Percentiles rank a stretch among this genome's conserved stretches.
Evolutionary conservation across 2,888 invertebrate genomes (phyloP).

Genomic region (Schizotus pectinicornis): DNA sequence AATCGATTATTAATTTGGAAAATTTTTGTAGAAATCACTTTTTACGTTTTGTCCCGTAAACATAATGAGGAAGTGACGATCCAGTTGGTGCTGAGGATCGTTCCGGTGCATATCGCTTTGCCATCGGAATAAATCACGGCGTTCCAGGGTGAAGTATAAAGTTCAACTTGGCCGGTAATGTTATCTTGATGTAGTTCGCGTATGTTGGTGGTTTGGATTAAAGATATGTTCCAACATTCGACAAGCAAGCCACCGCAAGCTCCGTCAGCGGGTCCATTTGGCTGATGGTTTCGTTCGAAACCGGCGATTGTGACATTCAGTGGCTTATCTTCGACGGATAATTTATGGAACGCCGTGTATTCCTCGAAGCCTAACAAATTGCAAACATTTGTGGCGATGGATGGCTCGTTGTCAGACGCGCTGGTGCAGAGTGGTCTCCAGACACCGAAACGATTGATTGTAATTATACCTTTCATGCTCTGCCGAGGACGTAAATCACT

Average conservation of each 20-base stretch:
- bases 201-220: constrained; percentile 47
- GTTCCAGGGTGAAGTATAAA: constrained; percentile 72
- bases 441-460: constrained; percentile 64
- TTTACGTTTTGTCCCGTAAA: constrained; percentile 36
- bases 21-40: not conserved
- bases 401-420: constrained; percentile 58
- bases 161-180: constrained; percentile 48
- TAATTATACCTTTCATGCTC: constrained; percentile 67
- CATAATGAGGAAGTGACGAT: constrained; percentile 65
- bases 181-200: constrained; percentile 36
- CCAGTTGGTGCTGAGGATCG: constrained; percentile 72
- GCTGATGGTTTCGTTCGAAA: constrained; percentile 17
- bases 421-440: constrained; percentile 72
- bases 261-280: constrained; percentile 12
- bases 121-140: constrained; percentile 77
- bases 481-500: constrained; percentile 67
- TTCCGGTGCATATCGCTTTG: constrained; percentile 71
- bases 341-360: constrained; percentile 45
- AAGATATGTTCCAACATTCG: constrained; percentile 61
- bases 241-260: constrained; percentile 64
- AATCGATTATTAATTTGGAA: constrained; percentile 14
- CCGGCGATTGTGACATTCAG: constrained; percentile 30
- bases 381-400: constrained; percentile 67
- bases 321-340: constrained; percentile 34
- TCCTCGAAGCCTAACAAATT: constrained; percentile 70